phyloP scores from a whole-genome alignment of 2,113 vertebrate species.

The Thamnaconus septentrionalis region DNA sequence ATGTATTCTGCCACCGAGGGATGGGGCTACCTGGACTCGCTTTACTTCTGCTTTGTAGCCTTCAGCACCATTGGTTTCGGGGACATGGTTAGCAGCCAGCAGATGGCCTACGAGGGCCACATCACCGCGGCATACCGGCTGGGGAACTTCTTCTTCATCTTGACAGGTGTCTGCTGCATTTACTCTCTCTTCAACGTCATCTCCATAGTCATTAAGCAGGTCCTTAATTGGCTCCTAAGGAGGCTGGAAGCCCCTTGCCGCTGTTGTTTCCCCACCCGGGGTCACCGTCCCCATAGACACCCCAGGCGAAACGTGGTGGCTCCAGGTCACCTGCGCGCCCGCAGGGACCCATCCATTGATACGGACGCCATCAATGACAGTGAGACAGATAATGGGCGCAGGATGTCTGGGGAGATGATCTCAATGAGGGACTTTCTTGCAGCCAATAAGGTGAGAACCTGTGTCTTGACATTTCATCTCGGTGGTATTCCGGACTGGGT shows the following conservation, averaged over 20 bases:
- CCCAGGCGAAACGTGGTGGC: slow-evolving; percentile 85
- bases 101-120: slow-evolving; percentile 81
- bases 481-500: too few relatives aligned
- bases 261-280: slow-evolving; percentile 76
- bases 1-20: slow-evolving; percentile 91
- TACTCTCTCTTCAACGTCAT: slow-evolving; percentile 98
- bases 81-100: slow-evolving; percentile 95
- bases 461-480: background rate
- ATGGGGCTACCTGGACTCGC: slow-evolving; percentile 94
- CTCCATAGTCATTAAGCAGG: slow-evolving; percentile 96
- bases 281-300: slow-evolving; percentile 61
- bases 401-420: slow-evolving; percentile 94
- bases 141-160: slow-evolving; percentile 92
- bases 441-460: slow-evolving; percentile 83
- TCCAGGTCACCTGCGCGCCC: slow-evolving; percentile 78
- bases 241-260: slow-evolving; percentile 79
- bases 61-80: slow-evolving; percentile 98
- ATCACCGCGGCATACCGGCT: slow-evolving; percentile 79
- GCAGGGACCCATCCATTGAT: slow-evolving; percentile 86
- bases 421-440: slow-evolving; percentile 93
- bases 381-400: slow-evolving; percentile 82
- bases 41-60: slow-evolving; percentile 98
- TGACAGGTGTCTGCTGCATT: slow-evolving; percentile 95
- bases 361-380: slow-evolving; percentile 86
- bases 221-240: slow-evolving; percentile 92